Conservation (phyloP, 2,888 invertebrate genomes). For the Parapristionchus giblindavisi region DNA sequence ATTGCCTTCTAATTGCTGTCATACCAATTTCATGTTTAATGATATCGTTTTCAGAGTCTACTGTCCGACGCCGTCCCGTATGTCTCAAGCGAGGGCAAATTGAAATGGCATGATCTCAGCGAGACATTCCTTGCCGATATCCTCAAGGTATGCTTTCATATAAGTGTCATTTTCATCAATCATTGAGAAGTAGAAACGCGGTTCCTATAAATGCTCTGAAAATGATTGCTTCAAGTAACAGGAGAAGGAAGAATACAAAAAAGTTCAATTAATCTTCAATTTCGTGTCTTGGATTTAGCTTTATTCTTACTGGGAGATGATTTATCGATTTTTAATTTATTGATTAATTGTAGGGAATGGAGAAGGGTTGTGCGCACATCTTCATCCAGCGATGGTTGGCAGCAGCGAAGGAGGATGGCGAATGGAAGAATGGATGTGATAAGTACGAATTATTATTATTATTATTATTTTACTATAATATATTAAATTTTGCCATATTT, state of each 20-base stretch:
- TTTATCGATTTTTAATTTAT: too few species aligned
- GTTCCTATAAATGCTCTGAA: too few species aligned
- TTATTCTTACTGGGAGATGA: too few species aligned
- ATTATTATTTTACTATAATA: too few species aligned
- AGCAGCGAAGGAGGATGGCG: conserved; percentile 33
- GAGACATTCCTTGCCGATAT: conserved; percentile 23
- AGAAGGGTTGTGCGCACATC: conserved; percentile 29
- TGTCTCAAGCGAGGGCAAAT: background rate
- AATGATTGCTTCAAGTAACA: background rate
- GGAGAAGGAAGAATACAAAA: background rate
- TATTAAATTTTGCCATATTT: too few species aligned
- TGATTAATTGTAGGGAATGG: conserved; percentile 25
- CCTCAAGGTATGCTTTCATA: conserved; percentile 31
- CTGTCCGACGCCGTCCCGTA: conserved; percentile 36
- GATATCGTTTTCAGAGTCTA: conserved; percentile 9
- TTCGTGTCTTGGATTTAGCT: too few species aligned
- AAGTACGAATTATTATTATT: conserved; percentile 1
- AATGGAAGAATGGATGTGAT: conserved; percentile 23
- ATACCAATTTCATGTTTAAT: background rate
- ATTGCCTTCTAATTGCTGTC: background rate
- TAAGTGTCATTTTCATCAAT: background rate
- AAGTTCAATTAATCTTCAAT: too few species aligned
- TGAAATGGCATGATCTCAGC: conserved; percentile 28
- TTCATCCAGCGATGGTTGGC: conserved; percentile 25
- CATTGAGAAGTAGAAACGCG: too few species aligned